These are phyloP conservation scores for Apis cerana DNA, from an alignment of 1,140 invertebrate species.

Conservation along the genomic window DNA sequence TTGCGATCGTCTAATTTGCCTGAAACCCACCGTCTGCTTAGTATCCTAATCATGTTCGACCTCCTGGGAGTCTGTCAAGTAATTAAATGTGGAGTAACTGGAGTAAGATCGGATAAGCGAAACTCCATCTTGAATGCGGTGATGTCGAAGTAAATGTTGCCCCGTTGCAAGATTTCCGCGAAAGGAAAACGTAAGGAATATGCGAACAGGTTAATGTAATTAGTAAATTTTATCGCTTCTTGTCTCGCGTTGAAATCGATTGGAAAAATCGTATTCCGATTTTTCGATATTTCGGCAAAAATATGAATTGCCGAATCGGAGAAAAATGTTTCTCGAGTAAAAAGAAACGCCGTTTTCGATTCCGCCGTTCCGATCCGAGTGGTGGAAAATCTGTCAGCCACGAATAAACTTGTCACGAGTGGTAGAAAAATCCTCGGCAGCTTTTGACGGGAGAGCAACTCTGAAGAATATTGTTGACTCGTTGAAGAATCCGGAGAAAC, in stretches of 20 bases:
- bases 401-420: not conserved
- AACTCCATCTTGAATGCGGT: not conserved
- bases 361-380: no score
- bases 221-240: no score
- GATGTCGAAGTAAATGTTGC: not conserved
- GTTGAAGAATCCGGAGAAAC: constrained; percentile 6
- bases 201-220: not conserved
- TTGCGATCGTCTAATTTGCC: constrained; percentile 45
- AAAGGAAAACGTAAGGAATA: not conserved
- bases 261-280: no score
- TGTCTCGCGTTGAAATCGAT: no score
- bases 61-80: constrained; percentile 22
- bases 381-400: not conserved
- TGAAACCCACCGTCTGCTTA: constrained; percentile 9
- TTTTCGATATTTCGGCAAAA: no score
- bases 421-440: not conserved
- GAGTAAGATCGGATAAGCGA: constrained; percentile 23
- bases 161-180: not conserved
- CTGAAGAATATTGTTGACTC: not conserved
- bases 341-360: not conserved
- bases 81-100: constrained; percentile 43
- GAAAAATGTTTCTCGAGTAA: no score
- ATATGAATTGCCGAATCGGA: no score
- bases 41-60: constrained; percentile 29
- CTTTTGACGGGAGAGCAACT: not conserved